These are phyloP conservation scores for Microtus agrestis DNA, from an alignment of 2,797 vertebrate species.

Conservation along the genomic window DNA sequence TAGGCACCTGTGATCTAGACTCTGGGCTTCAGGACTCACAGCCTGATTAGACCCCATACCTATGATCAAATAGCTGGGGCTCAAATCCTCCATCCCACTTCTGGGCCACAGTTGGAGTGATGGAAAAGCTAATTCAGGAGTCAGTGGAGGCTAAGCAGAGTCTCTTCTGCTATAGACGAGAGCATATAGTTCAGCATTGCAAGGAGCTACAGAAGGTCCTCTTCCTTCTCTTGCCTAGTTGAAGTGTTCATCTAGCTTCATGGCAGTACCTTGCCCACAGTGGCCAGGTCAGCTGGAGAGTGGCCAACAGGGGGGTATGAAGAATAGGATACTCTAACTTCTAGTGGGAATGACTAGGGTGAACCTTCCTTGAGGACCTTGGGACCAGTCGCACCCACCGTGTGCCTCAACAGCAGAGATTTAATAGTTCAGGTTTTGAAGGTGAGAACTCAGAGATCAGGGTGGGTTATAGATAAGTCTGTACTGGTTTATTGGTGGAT, in stretches of 20 bases:
- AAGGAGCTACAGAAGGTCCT: accelerated
- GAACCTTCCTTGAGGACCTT: not conserved
- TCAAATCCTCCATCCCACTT: not conserved
- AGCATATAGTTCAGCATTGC: not conserved
- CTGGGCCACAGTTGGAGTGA: not conserved
- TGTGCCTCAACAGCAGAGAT: not conserved
- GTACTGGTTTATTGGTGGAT: not conserved
- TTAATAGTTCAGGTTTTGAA: not conserved
- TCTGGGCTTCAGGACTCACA: not conserved
- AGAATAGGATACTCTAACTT: not conserved
- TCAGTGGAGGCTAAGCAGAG: too few species aligned
- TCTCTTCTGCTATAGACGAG: not conserved
- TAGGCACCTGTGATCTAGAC: not conserved
- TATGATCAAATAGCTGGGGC: not conserved
- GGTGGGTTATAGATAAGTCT: not conserved
- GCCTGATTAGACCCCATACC: not conserved
- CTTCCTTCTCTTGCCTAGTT: not conserved
- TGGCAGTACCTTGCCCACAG: not conserved
- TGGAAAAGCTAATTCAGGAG: not conserved
- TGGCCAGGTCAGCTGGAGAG: not conserved
- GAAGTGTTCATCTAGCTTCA: not conserved
- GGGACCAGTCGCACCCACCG: not conserved
- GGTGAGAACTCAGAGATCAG: not conserved
- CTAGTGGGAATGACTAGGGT: not conserved
- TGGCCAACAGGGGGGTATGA: too few species aligned